phyloP scores from a whole-genome alignment of 2,888 invertebrate genomes.

The Eulithis testata region DNA sequence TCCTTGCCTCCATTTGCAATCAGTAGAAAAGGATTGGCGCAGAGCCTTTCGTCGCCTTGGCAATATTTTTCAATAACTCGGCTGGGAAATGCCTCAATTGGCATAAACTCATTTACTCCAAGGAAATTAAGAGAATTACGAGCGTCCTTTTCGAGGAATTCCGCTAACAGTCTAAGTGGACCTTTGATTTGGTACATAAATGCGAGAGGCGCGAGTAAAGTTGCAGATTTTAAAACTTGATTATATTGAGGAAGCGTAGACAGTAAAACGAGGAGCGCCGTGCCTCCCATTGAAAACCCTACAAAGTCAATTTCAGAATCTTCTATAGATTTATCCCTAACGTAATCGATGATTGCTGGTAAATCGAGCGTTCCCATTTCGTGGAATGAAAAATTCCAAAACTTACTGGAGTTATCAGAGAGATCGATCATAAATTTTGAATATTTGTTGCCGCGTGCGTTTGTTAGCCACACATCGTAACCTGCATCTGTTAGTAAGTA shows the following conservation, averaged over 20 bases:
- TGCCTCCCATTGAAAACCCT: constrained; percentile 61
- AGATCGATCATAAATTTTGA: constrained; percentile 47
- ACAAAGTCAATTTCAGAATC: constrained; percentile 51
- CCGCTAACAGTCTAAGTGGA: constrained; percentile 50
- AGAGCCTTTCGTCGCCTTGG: constrained; percentile 42
- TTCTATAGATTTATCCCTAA: constrained; percentile 34
- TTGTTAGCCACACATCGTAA: constrained; percentile 84
- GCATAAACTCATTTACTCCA: constrained; percentile 47
- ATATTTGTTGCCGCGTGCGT: constrained; percentile 63
- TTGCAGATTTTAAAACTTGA: constrained; percentile 48
- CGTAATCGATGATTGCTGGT: constrained; percentile 53
- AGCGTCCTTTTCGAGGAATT: constrained; percentile 43
- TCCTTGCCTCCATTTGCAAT: constrained; percentile 50
- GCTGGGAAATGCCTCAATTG: constrained; percentile 40
- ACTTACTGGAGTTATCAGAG: constrained; percentile 39
- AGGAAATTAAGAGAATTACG: constrained; percentile 41
- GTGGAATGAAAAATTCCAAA: constrained; percentile 64
- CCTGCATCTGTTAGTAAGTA: constrained; percentile 77
- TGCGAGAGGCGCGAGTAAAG: constrained; percentile 57
- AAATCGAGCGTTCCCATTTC: constrained; percentile 63
- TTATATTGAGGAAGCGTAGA: constrained; percentile 54
- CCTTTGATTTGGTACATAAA: constrained; percentile 58
- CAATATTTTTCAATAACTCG: constrained; percentile 51
- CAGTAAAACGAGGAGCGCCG: constrained; percentile 56
- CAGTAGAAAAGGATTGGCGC: constrained; percentile 52